Conservation (phyloP, 2,888 invertebrate genomes). For the Tuta absoluta region DNA sequence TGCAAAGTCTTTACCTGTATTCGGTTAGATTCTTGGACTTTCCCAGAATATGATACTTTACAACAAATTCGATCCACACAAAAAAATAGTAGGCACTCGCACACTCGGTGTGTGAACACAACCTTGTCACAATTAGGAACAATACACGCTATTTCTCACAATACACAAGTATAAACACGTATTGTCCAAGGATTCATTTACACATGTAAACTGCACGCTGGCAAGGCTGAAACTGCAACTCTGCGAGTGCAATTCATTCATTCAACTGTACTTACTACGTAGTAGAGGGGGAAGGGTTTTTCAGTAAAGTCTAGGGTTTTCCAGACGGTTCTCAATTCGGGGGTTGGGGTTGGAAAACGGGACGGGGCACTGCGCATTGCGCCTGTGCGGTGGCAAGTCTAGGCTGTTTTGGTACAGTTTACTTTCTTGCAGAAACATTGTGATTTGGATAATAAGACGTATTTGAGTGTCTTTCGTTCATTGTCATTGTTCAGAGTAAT, state of each 20-base stretch:
- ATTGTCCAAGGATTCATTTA: neutral
- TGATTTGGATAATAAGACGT: too few species aligned
- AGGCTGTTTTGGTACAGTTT: too few species aligned
- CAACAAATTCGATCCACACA: neutral
- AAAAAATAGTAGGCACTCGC: neutral
- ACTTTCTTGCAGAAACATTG: too few species aligned
- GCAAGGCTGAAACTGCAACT: neutral
- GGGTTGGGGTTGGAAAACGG: neutral
- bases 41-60: neutral
- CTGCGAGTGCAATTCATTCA: neutral
- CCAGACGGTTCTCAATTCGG: neutral
- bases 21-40: neutral
- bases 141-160: neutral
- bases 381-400: neutral
- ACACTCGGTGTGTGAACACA: neutral
- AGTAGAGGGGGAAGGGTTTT: neutral
- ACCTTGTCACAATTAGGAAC: conserved; percentile 2
- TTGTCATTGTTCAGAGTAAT: too few species aligned
- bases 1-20: neutral
- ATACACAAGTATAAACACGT: neutral
- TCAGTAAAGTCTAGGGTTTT: neutral
- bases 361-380: neutral
- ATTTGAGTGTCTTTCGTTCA: too few species aligned
- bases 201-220: neutral
- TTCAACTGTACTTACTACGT: neutral